Conservation (phyloP, 1,140 invertebrate species). For the Sesamia nonagrioides region DNA sequence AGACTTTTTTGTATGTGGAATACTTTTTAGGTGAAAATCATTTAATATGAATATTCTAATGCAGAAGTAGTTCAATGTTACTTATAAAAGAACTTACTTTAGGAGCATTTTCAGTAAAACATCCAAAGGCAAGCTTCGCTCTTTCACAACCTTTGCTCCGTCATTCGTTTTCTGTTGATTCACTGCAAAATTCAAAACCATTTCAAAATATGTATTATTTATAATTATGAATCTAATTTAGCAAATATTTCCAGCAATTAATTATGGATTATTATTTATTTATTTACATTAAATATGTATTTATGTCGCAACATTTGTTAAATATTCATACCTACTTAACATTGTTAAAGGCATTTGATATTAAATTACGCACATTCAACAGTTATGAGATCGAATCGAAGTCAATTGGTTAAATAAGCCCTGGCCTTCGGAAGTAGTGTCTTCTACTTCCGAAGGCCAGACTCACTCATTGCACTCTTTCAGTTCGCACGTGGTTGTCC, state of each 20-base stretch:
- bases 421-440: too few species aligned
- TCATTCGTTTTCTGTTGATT: slow-evolving; percentile 54
- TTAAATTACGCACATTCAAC: not conserved
- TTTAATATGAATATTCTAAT: not conserved
- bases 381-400: not conserved
- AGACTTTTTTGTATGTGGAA: too few species aligned
- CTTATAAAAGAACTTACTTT: slow-evolving; percentile 52
- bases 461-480: too few species aligned
- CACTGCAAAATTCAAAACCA: slow-evolving; percentile 48
- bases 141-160: slow-evolving; percentile 57
- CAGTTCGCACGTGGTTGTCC: too few species aligned
- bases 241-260: not conserved
- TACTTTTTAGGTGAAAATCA: too few species aligned
- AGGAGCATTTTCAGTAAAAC: slow-evolving; percentile 54
- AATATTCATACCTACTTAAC: not conserved
- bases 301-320: not conserved
- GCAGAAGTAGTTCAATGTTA: not conserved
- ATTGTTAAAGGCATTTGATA: not conserved
- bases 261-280: slow-evolving; percentile 3
- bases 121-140: slow-evolving; percentile 56
- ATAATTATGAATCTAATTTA: not conserved
- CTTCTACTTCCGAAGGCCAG: too few species aligned
- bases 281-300: not conserved
- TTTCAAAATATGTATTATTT: not conserved
- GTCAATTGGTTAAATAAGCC: too few species aligned